Percentiles rank a stretch among this genome's conserved stretches.
phyloP scores from a whole-genome alignment of 2,113 vertebrate species.

The Stigmatopora nigra region DNA sequence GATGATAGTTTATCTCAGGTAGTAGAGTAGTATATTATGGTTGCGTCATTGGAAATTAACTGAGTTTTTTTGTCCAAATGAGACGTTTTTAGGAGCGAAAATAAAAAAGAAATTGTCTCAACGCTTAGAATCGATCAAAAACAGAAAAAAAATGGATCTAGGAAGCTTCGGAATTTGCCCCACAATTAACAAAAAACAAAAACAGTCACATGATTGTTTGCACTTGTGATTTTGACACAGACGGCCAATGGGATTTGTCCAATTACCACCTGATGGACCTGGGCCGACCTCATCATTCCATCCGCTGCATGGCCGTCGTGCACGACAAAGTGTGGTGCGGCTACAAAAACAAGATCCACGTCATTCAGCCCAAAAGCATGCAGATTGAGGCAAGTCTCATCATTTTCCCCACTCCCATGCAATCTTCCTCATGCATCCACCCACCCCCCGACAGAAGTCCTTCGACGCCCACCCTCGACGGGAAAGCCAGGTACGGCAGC shows the following conservation, averaged over 20 bases:
- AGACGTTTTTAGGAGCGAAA: too few species aligned
- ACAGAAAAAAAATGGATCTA: too few species aligned
- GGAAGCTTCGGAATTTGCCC: too few species aligned
- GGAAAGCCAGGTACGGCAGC: constrained; percentile 94
- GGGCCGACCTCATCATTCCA: constrained; percentile 93
- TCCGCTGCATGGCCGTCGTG: constrained; percentile 98
- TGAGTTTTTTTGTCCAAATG: too few species aligned
- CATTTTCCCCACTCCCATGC: too few species aligned
- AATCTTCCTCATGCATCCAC: not conserved
- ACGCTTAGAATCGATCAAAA: too few species aligned
- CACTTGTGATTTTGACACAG: constrained; percentile 52
- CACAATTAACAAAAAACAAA: too few species aligned
- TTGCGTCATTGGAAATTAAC: too few species aligned
- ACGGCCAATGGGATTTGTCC: constrained; percentile 94
- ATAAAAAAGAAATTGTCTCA: too few species aligned
- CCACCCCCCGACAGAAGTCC: constrained; percentile 74
- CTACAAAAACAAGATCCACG: constrained; percentile 98
- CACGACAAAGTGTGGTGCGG: constrained; percentile 96
- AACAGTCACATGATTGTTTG: too few species aligned
- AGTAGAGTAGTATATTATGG: too few species aligned
- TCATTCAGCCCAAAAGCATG: constrained; percentile 98
- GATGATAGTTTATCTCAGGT: too few species aligned
- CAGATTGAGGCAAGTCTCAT: constrained; percentile 83
- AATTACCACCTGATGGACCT: constrained; percentile 98
- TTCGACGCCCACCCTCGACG: constrained; percentile 94